Evolutionary conservation across 2,888 invertebrate species (phyloP).

Genomic region (Protophormia terraenovae): DNA sequence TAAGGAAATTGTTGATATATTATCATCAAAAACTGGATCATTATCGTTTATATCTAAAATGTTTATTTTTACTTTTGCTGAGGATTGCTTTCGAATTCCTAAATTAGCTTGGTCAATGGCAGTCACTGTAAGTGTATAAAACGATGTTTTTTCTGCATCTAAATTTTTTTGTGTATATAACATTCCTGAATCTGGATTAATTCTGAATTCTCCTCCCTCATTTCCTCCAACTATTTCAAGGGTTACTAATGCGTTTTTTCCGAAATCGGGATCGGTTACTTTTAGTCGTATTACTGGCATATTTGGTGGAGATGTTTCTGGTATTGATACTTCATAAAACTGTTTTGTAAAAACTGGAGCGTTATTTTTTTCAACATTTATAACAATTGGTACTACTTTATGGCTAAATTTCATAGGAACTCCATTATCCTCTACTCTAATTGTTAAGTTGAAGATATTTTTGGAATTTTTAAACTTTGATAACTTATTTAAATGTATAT

Average conservation of each 20-base stretch:
- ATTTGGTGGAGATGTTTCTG: conserved; percentile 93
- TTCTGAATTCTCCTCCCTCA: conserved; percentile 92
- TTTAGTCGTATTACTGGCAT: conserved; percentile 94
- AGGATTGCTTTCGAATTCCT: conserved; percentile 91
- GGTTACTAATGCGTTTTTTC: conserved; percentile 91
- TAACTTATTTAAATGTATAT: conserved; percentile 85
- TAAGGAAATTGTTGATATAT: conserved; percentile 87
- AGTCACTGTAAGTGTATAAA: conserved; percentile 93
- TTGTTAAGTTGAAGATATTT: conserved; percentile 92
- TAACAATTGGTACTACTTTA: conserved; percentile 90
- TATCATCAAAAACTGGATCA: conserved; percentile 91
- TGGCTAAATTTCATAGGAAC: conserved; percentile 89
- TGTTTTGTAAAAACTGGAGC: conserved; percentile 93
- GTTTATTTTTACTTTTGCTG: conserved; percentile 94
- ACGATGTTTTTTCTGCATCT: conserved; percentile 92
- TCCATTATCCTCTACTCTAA: conserved; percentile 92
- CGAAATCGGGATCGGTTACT: conserved; percentile 92
- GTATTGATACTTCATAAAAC: conserved; percentile 92
- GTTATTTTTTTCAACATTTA: conserved; percentile 92
- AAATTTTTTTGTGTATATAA: conserved; percentile 90
- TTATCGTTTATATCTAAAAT: conserved; percentile 97
- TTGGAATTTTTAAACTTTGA: conserved; percentile 81
- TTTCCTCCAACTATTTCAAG: conserved; percentile 96
- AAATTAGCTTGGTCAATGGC: conserved; percentile 94
- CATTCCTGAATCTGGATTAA: conserved; percentile 94